Conservation (phyloP, 2,888 invertebrate species). For the Luffia ferchaultella region DNA sequence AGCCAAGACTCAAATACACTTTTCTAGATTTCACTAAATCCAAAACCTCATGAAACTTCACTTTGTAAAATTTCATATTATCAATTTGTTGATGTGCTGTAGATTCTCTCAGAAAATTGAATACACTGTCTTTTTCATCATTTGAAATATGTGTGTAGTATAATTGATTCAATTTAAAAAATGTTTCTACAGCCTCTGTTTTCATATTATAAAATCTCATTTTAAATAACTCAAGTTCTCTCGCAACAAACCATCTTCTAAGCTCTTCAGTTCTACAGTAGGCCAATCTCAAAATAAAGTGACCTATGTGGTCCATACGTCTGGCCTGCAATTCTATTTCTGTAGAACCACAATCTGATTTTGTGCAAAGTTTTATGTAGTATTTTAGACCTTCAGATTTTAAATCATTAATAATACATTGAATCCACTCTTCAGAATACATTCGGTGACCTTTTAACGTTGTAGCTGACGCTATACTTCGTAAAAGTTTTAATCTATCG, state of each 20-base stretch:
- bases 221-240: slow-evolving; percentile 91
- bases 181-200: slow-evolving; percentile 69
- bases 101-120: slow-evolving; percentile 68
- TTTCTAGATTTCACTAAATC: slow-evolving; percentile 82
- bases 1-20: slow-evolving; percentile 82
- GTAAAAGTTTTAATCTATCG: slow-evolving; percentile 81
- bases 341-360: slow-evolving; percentile 55
- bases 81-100: slow-evolving; percentile 68
- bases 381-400: slow-evolving; percentile 73
- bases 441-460: slow-evolving; percentile 68
- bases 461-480: slow-evolving; percentile 78
- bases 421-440: slow-evolving; percentile 73
- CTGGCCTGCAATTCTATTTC: slow-evolving; percentile 73
- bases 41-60: slow-evolving; percentile 85
- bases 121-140: slow-evolving; percentile 71
- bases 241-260: slow-evolving; percentile 85
- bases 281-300: slow-evolving; percentile 90
- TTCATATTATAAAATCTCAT: slow-evolving; percentile 75
- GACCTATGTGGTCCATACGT: slow-evolving; percentile 87
- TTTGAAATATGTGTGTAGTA: slow-evolving; percentile 72
- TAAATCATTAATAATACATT: slow-evolving; percentile 70
- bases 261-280: slow-evolving; percentile 90
- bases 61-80: slow-evolving; percentile 77
- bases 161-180: slow-evolving; percentile 74
- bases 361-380: slow-evolving; percentile 69